These are phyloP conservation scores for Tipula helvola DNA, from an alignment of 2,888 invertebrate species.

Conservation along the genomic window DNA sequence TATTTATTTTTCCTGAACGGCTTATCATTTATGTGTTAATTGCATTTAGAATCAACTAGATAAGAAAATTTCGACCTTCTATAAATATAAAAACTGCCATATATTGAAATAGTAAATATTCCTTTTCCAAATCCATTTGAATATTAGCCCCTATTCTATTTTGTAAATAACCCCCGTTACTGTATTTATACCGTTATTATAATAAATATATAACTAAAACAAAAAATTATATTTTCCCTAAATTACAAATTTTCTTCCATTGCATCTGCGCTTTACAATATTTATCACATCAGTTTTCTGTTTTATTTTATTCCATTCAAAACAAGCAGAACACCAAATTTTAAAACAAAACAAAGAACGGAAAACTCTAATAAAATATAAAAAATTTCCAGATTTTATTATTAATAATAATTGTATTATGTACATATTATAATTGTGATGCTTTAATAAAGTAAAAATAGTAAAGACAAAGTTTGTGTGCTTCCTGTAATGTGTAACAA, in stretches of 20 bases:
- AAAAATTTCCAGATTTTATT: not conserved
- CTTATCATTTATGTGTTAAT: too few species aligned
- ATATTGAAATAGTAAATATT: too few species aligned
- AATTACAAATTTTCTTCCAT: not conserved
- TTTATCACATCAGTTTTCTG: not conserved
- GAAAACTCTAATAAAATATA: not conserved
- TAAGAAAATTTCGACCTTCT: too few species aligned
- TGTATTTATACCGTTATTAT: not conserved
- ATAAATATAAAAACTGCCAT: too few species aligned
- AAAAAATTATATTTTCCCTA: not conserved
- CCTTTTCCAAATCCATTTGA: too few species aligned
- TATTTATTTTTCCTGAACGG: too few species aligned
- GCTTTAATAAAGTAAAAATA: not conserved
- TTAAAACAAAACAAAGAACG: not conserved
- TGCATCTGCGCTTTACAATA: not conserved
- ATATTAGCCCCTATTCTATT: too few species aligned
- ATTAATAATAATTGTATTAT: not conserved
- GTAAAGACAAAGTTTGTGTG: not conserved
- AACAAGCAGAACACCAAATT: not conserved
- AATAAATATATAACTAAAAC: not conserved
- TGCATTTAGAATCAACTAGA: too few species aligned
- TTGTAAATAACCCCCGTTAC: not conserved
- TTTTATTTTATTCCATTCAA: not conserved
- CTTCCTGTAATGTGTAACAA: not conserved
- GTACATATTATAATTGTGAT: not conserved